Conservation (phyloP, 2,113 vertebrate species). For the Mus pahari region DNA sequence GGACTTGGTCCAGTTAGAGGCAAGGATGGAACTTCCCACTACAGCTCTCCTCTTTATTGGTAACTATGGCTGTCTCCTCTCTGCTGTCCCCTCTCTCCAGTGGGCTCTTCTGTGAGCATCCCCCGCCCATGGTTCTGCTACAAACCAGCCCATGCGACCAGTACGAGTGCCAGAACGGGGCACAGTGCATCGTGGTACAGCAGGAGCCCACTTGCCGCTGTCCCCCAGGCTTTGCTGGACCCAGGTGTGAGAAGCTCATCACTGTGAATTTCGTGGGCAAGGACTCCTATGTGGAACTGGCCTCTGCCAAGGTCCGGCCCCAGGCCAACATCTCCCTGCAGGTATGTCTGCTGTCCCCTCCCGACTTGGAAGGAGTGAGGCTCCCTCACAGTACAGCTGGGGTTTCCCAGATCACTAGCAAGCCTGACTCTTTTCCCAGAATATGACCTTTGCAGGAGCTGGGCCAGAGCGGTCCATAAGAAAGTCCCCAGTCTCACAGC, state of each 20-base stretch:
- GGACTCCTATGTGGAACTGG: conserved; percentile 94
- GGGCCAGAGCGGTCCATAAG: neutral
- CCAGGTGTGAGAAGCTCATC: conserved; percentile 95
- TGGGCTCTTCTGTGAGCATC: conserved; percentile 95
- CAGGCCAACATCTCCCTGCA: conserved; percentile 97
- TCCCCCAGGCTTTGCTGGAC: conserved; percentile 94
- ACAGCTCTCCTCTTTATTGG: accelerated
- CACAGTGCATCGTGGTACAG: conserved; percentile 93
- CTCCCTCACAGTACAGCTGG: neutral
- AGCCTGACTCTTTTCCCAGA: neutral
- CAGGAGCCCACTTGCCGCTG: conserved; percentile 96
- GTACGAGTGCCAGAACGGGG: conserved; percentile 95
- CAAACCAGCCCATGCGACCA: conserved; percentile 98
- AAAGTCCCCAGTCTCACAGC: neutral
- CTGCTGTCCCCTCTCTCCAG: conserved; percentile 88
- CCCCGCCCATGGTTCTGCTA: conserved; percentile 97
- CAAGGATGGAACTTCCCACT: neutral
- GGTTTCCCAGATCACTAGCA: accelerated
- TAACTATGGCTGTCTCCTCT: neutral
- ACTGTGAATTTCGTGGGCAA: conserved; percentile 97
- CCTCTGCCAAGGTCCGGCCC: conserved; percentile 91
- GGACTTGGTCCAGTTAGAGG: accelerated
- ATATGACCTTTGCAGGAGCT: neutral
- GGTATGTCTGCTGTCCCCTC: conserved; percentile 87
- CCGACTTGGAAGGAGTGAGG: accelerated